Evolutionary conservation across 30 jellyfish, hydroid and myxozoan species (phyloP).

Genomic region (Pseudorhiza aurosa): DNA sequence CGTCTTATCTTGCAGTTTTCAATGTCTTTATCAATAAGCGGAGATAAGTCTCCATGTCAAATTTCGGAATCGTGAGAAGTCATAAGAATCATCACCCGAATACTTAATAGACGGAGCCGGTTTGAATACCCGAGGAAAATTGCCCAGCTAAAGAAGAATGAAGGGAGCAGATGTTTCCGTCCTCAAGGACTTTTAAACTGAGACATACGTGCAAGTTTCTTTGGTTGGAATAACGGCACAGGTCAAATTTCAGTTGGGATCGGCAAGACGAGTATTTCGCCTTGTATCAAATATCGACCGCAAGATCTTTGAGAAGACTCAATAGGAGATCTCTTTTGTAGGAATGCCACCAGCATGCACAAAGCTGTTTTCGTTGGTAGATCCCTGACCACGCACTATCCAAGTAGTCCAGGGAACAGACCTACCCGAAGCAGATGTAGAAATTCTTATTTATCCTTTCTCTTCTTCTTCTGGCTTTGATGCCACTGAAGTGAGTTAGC

Average conservation of each 20-base stretch:
- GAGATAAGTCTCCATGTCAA: slow-evolving; percentile 4
- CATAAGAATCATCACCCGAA: neutral
- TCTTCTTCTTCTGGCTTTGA: too few species aligned
- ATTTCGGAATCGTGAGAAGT: slow-evolving; percentile 39
- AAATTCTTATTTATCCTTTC: too few species aligned
- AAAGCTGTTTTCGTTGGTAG: too few species aligned
- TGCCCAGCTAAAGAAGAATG: neutral
- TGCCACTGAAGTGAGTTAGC: too few species aligned
- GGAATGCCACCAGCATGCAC: slow-evolving; percentile 6
- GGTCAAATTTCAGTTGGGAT: neutral
- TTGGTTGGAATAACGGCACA: neutral
- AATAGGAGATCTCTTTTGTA: neutral
- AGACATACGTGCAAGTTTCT: neutral
- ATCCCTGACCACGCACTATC: too few species aligned
- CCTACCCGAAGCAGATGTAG: too few species aligned
- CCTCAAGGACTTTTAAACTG: neutral
- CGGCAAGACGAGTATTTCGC: neutral
- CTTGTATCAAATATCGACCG: neutral
- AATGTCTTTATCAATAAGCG: slow-evolving; percentile 7
- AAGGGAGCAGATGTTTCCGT: neutral
- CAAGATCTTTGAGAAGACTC: neutral
- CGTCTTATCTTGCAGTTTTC: slow-evolving; percentile 15
- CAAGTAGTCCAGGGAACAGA: too few species aligned
- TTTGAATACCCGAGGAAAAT: neutral
- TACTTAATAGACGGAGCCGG: slow-evolving; percentile 3